Evolutionary conservation across 2,113 vertebrate species (phyloP), one percentile per base, ranked within the genome.

Genomic region (Esox niger): DNA sequence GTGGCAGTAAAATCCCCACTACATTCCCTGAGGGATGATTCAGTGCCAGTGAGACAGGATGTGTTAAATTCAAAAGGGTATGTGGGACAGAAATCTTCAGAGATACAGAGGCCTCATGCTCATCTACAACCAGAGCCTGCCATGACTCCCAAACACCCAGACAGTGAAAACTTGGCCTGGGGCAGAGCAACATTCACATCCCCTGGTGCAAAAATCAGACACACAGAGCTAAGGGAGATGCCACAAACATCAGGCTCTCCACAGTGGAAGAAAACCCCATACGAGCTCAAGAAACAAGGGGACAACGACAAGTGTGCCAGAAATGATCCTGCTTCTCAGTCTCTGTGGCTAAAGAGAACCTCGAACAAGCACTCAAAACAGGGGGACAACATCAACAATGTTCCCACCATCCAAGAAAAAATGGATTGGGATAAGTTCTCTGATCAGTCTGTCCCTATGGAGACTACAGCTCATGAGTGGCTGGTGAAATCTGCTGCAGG

Each of bases 401-500:
- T 15, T 43, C 38, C 17, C 38, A 43, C 38, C 2, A 88, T 77
- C 11, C 11, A 15, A 1, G 15, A 10, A 10, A 43, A 43, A 15
- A 43, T 13, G 9, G 35, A 38, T 38, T 9, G 2, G 10, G 15
- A 38, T 38, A 38, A 38, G 10, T 43, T 15, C 38, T 43, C 38
- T 43, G 38, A 43, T 43, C 38, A 43, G 17, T 43, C 77, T 0
- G 88, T 95, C 54, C 93, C 95, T 0, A 56, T 98, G 84, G 94
- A 95, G 26, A 82, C 92, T 0, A 21, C 87, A 0, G 94, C 94
- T 68, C 97, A 98, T 38, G 91, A 92, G 81, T 98, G 97, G 96
- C 72, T 98, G 66, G 87, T 96, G 26, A 90, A 90, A 69, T 88
- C 87, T 21, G 93, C 95, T 0, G 75, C 85, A 0, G 97, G 96